Evolutionary conservation across 2,113 vertebrate species (phyloP).

Genomic region (Morone chrysops): DNA sequence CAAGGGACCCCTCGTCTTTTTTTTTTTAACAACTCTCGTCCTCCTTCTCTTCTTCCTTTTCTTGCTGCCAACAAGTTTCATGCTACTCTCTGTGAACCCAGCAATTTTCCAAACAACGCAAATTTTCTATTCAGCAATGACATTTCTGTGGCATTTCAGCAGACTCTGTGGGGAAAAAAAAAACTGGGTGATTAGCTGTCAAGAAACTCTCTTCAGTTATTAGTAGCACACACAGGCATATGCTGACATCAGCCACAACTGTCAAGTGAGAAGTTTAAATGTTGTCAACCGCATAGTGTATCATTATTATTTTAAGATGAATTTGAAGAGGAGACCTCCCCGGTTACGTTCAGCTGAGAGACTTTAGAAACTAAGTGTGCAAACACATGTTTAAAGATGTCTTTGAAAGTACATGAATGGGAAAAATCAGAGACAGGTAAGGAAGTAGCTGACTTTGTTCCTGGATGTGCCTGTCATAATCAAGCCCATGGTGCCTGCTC

Average conservation of each 20-base stretch:
- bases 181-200: conserved; percentile 66
- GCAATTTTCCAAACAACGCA: conserved; percentile 62
- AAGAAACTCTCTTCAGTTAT: conserved; percentile 50
- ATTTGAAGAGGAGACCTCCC: conserved; percentile 23
- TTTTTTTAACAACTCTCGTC: conserved; percentile 31
- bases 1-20: conserved; percentile 62
- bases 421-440: conserved; percentile 40
- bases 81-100: conserved; percentile 80
- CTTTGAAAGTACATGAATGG: conserved; percentile 51
- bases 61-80: conserved; percentile 70
- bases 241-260: conserved; percentile 42
- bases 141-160: conserved; percentile 74
- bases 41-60: neutral
- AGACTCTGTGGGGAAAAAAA: conserved; percentile 5
- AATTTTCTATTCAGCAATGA: conserved; percentile 62
- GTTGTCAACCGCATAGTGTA: neutral
- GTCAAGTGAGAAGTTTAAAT: conserved; percentile 51
- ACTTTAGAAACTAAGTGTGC: conserved; percentile 28
- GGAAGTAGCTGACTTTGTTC: conserved; percentile 58
- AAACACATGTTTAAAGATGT: conserved; percentile 39
- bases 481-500: conserved; percentile 69
- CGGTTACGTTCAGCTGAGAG: conserved; percentile 28
- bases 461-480: conserved; percentile 55
- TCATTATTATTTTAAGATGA: conserved; percentile 48
- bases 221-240: conserved; percentile 43